A percentile compares a stretch with the other conserved stretches of the same genome.
phyloP scores from a whole-genome alignment of 2,888 invertebrate species.

The Acrobasis suavella region DNA sequence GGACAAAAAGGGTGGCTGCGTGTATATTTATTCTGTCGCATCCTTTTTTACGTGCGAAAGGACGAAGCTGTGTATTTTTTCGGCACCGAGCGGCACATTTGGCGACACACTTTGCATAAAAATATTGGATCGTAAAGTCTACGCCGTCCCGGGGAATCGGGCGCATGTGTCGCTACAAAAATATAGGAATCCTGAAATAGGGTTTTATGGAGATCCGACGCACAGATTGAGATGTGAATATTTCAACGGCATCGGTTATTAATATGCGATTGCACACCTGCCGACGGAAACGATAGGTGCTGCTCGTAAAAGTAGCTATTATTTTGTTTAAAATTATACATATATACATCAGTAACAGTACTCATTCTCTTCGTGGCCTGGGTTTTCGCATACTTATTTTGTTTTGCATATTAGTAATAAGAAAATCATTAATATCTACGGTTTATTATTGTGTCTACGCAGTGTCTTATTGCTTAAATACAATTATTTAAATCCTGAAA shows the following conservation, averaged over 20 bases:
- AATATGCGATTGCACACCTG: slow-evolving; percentile 55
- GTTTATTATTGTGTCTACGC: too few relatives aligned
- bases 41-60: slow-evolving; percentile 80
- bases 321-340: not conserved
- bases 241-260: slow-evolving; percentile 44
- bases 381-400: too few relatives aligned
- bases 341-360: too few relatives aligned
- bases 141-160: slow-evolving; percentile 61
- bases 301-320: slow-evolving; percentile 1
- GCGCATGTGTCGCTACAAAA: slow-evolving; percentile 69
- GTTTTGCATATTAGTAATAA: too few relatives aligned
- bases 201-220: slow-evolving; percentile 64
- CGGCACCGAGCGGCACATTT: slow-evolving; percentile 73
- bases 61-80: slow-evolving; percentile 75
- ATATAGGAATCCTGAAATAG: slow-evolving; percentile 69
- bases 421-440: too few relatives aligned
- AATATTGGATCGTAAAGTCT: slow-evolving; percentile 79
- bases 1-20: slow-evolving; percentile 80
- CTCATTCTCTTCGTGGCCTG: too few relatives aligned
- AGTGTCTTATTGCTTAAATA: too few relatives aligned
- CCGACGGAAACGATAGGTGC: slow-evolving; percentile 12
- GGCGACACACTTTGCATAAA: slow-evolving; percentile 81
- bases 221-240: slow-evolving; percentile 65
- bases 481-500: too few relatives aligned
- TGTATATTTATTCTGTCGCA: slow-evolving; percentile 82